Percentiles rank a stretch among this genome's conserved stretches.
phyloP scores from a whole-genome alignment of 2,888 invertebrate genomes.

The Drosophila birchii region DNA sequence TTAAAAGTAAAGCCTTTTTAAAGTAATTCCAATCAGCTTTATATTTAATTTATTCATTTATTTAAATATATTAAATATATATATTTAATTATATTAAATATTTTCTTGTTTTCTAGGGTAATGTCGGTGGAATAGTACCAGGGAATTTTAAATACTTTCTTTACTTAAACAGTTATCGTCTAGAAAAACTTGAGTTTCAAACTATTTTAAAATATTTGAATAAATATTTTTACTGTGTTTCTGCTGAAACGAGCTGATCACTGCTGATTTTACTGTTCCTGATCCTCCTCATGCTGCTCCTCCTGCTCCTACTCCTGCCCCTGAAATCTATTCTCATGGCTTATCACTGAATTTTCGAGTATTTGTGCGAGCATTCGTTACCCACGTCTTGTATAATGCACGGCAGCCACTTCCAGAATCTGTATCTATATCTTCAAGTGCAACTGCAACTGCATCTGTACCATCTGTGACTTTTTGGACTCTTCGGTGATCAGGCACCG shows the following conservation, averaged over 20 bases:
- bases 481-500: conserved; percentile 27
- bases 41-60: neutral
- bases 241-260: neutral
- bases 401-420: conserved; percentile 47
- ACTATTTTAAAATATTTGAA: neutral
- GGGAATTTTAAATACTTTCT: neutral
- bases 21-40: neutral
- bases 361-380: conserved; percentile 48
- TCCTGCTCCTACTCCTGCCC: conserved; percentile 4
- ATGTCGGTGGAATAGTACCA: neutral
- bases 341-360: conserved; percentile 51
- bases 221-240: neutral
- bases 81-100: neutral
- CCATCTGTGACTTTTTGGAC: conserved; percentile 10
- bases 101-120: neutral
- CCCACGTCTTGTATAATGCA: conserved; percentile 62
- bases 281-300: neutral
- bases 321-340: conserved; percentile 27
- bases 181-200: neutral
- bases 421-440: conserved; percentile 10
- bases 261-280: neutral
- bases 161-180: too few species aligned
- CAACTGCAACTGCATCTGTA: conserved; percentile 26
- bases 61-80: neutral
- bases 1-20: neutral